phyloP scores from a whole-genome alignment of 2,113 vertebrate species.

The Eidolon helvum region DNA sequence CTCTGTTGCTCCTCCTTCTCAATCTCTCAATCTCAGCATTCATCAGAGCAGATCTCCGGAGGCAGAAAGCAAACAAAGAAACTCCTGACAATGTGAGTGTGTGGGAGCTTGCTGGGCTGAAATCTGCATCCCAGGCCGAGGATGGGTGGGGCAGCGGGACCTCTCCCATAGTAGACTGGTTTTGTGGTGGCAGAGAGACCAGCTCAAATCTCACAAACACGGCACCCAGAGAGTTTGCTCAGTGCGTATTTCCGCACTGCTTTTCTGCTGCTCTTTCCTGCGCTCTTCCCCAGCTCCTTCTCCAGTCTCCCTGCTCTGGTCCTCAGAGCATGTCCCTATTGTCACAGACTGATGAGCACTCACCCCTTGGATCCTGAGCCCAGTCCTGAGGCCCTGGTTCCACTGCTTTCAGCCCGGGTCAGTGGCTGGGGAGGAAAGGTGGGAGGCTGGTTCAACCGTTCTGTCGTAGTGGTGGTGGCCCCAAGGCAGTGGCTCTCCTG shows the following conservation, averaged over 20 bases:
- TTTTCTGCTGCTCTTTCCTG: background rate
- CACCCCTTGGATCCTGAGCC: slow-evolving; percentile 62
- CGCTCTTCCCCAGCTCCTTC: background rate
- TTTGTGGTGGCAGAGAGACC: background rate
- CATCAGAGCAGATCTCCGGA: slow-evolving; percentile 93
- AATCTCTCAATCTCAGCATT: slow-evolving; percentile 83
- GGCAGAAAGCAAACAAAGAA: slow-evolving; percentile 89
- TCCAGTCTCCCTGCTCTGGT: background rate
- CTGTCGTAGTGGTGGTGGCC: background rate
- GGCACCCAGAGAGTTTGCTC: background rate
- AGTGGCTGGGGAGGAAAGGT: slow-evolving; percentile 65
- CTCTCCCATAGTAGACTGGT: background rate
- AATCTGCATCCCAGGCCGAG: background rate
- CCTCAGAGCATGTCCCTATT: slow-evolving; percentile 56
- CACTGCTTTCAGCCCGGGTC: slow-evolving; percentile 58
- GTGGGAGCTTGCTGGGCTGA: background rate
- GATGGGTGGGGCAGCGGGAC: background rate
- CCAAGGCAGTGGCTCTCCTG: slow-evolving; percentile 46
- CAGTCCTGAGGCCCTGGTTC: slow-evolving; percentile 54
- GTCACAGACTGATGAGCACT: slow-evolving; percentile 70
- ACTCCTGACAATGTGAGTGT: slow-evolving; percentile 86
- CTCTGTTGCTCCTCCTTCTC: slow-evolving; percentile 28
- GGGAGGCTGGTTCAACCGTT: slow-evolving; percentile 57
- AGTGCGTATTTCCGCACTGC: no score
- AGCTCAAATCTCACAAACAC: background rate